Evolutionary conservation across 2,113 vertebrate species (phyloP).

Genomic region (Uria aalge): DNA sequence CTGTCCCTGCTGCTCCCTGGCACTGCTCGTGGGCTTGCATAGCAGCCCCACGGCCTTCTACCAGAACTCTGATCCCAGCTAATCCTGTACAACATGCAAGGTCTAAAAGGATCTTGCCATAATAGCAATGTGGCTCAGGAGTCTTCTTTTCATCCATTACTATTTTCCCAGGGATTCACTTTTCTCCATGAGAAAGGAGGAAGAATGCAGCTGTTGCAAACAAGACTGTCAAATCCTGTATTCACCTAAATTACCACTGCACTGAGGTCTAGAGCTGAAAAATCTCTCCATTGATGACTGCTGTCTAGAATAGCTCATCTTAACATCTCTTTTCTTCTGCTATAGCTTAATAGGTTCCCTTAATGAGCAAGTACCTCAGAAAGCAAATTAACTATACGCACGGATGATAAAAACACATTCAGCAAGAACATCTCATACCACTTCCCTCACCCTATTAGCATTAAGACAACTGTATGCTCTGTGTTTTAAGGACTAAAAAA

Average conservation of each 20-base stretch:
- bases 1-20: neutral
- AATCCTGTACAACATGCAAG: neutral
- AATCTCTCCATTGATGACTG: neutral
- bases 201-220: neutral
- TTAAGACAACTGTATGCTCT: neutral
- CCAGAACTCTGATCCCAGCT: neutral
- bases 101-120: neutral
- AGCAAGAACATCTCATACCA: neutral
- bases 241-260: neutral
- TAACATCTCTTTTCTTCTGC: neutral
- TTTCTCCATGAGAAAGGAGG: neutral
- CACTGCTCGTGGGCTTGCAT: neutral
- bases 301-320: neutral
- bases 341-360: neutral
- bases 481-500: neutral
- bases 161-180: neutral
- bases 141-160: neutral
- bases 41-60: neutral
- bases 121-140: neutral
- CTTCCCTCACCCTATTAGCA: neutral
- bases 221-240: neutral
- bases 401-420: neutral
- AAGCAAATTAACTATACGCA: neutral
- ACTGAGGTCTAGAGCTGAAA: neutral
- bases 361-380: neutral